Evolutionary conservation across 2,113 vertebrate species (phyloP).

Genomic region (Heterotilapia buettikoferi): DNA sequence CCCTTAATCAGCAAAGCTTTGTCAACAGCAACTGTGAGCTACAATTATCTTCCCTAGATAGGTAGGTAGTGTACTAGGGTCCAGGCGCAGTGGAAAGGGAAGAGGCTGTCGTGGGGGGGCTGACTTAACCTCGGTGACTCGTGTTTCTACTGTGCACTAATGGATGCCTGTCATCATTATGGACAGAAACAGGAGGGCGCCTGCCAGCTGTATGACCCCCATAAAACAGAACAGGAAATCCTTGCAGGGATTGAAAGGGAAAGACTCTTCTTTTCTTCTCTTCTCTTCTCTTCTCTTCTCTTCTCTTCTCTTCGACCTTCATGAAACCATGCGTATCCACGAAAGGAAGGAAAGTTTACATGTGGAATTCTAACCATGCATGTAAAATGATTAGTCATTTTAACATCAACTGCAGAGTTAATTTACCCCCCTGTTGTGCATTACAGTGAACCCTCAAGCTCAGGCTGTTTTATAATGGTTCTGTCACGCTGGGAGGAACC

Average conservation of each 20-base stretch:
- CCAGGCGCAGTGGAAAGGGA: constrained; percentile 48
- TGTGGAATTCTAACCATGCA: background rate
- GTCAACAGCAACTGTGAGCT: constrained; percentile 48
- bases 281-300: background rate
- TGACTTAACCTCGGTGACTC: constrained; percentile 58
- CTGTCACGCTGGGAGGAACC: constrained; percentile 24
- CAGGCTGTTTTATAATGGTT: constrained; percentile 24
- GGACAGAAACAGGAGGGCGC: constrained; percentile 73
- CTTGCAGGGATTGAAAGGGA: constrained; percentile 61
- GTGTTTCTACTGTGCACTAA: constrained; percentile 68
- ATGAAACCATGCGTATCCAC: background rate
- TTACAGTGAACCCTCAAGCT: background rate
- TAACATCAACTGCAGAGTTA: background rate
- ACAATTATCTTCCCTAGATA: constrained; percentile 59
- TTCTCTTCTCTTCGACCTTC: background rate
- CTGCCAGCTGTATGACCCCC: constrained; percentile 74
- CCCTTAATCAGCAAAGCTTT: constrained; percentile 42
- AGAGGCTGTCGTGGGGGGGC: constrained; percentile 30
- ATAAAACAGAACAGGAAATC: constrained; percentile 74
- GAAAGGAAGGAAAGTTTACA: background rate
- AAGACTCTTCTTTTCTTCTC: constrained; percentile 8
- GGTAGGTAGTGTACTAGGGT: constrained; percentile 7
- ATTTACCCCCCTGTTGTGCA: background rate
- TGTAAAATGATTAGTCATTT: background rate
- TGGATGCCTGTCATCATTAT: constrained; percentile 68